phyloP scores from a whole-genome alignment of 2,888 invertebrate genomes.

The Drosophila anceps region DNA sequence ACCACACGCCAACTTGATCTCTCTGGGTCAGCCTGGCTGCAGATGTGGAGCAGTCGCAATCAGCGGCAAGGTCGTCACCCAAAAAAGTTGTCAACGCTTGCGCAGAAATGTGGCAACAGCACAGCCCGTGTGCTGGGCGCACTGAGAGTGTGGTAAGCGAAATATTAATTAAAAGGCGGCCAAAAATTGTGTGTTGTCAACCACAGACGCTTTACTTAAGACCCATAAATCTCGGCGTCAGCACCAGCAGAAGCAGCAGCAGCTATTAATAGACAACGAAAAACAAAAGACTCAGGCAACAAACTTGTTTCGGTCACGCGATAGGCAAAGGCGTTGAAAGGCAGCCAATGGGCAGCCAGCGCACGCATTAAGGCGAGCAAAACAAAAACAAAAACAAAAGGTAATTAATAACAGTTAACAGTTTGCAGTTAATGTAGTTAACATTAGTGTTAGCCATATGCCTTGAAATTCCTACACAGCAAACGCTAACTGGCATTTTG shows the following conservation, averaged over 20 bases:
- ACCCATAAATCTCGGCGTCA: slow-evolving; percentile 9
- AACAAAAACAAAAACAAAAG: neutral
- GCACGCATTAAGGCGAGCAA: slow-evolving; percentile 4
- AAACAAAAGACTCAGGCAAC: slow-evolving; percentile 73
- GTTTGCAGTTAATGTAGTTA: neutral
- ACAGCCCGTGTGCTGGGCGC: slow-evolving; percentile 14
- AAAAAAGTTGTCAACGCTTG: slow-evolving; percentile 8
- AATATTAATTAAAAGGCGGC: slow-evolving; percentile 61
- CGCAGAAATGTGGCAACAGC: slow-evolving; percentile 34
- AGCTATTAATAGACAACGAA: slow-evolving; percentile 32
- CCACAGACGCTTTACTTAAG: slow-evolving; percentile 21
- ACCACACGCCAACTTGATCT: slow-evolving; percentile 41
- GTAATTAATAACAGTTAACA: slow-evolving; percentile 9
- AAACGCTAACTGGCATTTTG: neutral
- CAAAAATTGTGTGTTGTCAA: slow-evolving; percentile 58
- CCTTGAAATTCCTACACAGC: slow-evolving; percentile 3
- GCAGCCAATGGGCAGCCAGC: neutral
- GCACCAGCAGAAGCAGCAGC: too few relatives aligned
- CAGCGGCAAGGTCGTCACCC: slow-evolving; percentile 61
- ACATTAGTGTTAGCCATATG: slow-evolving; percentile 8
- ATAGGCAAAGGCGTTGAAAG: slow-evolving; percentile 16
- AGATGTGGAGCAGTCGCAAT: slow-evolving; percentile 64
- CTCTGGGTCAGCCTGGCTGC: slow-evolving; percentile 60
- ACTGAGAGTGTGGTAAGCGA: slow-evolving; percentile 41
- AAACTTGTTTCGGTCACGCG: slow-evolving; percentile 64